phyloP scores from a whole-genome alignment of 1,140 invertebrate species.

The Bombus superbus region DNA sequence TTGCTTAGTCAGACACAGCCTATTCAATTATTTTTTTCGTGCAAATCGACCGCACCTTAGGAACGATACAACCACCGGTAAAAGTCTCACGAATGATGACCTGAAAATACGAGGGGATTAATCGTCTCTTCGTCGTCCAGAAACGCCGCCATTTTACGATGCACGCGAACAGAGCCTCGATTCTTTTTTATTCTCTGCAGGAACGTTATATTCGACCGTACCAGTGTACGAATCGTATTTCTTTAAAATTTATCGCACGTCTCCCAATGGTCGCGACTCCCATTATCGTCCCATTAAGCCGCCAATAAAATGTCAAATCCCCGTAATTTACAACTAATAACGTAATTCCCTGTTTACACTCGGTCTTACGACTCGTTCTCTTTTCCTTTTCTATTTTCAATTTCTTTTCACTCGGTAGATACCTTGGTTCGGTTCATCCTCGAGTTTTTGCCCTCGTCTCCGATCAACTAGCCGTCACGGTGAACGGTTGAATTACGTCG shows the following conservation, averaged over 20 bases:
- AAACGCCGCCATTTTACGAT: not conserved
- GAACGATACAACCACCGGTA: not conserved
- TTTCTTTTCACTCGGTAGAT: not conserved
- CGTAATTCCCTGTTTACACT: not conserved
- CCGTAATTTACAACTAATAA: not conserved
- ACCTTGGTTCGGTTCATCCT: not conserved
- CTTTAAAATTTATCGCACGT: slow-evolving; percentile 1
- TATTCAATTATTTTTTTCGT: not conserved
- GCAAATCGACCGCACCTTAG: not conserved
- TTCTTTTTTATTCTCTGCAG: not conserved
- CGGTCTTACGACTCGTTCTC: too few species aligned
- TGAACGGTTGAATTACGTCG: slow-evolving; percentile 13
- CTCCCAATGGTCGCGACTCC: not conserved
- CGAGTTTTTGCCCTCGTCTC: not conserved
- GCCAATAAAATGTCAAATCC: not conserved
- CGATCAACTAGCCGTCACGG: not conserved
- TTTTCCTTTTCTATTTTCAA: not conserved
- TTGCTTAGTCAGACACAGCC: too few species aligned
- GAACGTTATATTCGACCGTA: not conserved
- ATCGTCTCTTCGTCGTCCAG: not conserved
- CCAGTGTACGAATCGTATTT: slow-evolving; percentile 5
- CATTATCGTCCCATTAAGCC: slow-evolving; percentile 7
- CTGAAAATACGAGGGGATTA: not conserved
- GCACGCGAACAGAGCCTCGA: not conserved
- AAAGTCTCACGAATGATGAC: not conserved